phyloP scores from a whole-genome alignment of 2,888 invertebrate species.

The Spisula solida region DNA sequence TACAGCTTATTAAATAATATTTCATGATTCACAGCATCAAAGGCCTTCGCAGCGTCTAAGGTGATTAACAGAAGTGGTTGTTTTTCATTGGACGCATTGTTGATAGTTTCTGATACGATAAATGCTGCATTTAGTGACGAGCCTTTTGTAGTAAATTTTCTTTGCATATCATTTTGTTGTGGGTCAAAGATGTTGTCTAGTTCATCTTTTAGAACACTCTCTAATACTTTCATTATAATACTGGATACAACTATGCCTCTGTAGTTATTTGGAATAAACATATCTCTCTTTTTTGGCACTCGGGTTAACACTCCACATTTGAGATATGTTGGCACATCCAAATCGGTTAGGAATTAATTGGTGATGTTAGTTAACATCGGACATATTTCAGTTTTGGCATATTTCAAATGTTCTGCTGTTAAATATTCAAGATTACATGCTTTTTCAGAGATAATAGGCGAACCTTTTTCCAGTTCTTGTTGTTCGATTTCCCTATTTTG shows the following conservation, averaged over 20 bases:
- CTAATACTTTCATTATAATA: too few species aligned
- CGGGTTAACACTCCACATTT: constrained; percentile 5
- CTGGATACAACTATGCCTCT: constrained; percentile 11
- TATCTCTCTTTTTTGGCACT: constrained; percentile 31
- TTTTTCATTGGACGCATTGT: neutral
- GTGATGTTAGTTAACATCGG: neutral
- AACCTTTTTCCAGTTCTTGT: neutral
- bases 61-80: neutral
- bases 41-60: constrained; percentile 40
- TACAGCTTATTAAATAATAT: constrained; percentile 34
- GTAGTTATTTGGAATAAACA: constrained; percentile 1
- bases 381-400: neutral
- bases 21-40: constrained; percentile 24
- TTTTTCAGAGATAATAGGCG: constrained; percentile 11
- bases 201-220: constrained; percentile 22
- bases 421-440: neutral
- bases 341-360: constrained; percentile 9
- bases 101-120: too few species aligned
- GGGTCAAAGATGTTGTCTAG: constrained; percentile 5
- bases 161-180: constrained; percentile 22
- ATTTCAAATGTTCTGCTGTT: constrained; percentile 31
- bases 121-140: constrained; percentile 21
- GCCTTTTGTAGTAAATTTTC: neutral
- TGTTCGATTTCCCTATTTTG: neutral
- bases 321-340: neutral